These are phyloP conservation scores for Nudaria mundana DNA, from an alignment of 2,888 invertebrate genomes.

Conservation along the genomic window DNA sequence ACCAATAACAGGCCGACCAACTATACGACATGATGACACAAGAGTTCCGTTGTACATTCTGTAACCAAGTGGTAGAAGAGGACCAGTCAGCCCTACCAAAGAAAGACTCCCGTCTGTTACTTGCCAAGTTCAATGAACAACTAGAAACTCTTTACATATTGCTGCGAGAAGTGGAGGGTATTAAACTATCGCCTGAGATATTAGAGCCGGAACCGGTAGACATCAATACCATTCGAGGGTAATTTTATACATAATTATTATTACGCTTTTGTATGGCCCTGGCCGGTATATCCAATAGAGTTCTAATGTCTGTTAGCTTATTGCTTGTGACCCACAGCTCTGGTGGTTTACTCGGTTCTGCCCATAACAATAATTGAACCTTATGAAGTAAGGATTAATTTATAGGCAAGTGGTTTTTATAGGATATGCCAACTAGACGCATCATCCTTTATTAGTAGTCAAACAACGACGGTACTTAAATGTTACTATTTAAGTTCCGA, in stretches of 20 bases:
- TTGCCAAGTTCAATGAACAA: constrained; percentile 97
- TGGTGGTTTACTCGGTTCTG: no score
- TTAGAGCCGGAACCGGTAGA: constrained; percentile 97
- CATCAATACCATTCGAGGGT: constrained; percentile 91
- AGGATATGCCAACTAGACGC: no score
- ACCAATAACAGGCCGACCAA: constrained; percentile 86
- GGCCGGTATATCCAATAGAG: not conserved
- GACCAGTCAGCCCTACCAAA: constrained; percentile 96
- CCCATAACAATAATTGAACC: no score
- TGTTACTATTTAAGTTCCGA: no score
- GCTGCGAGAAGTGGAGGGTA: constrained; percentile 94
- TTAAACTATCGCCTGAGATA: constrained; percentile 95
- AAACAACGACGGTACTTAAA: no score
- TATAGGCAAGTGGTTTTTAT: no score
- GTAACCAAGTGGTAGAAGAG: constrained; percentile 94
- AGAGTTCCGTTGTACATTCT: constrained; percentile 95
- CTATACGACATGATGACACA: constrained; percentile 91
- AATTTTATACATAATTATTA: constrained; percentile 17
- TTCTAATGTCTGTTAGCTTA: no score
- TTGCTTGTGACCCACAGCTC: no score
- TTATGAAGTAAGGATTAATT: no score
- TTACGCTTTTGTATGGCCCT: not conserved
- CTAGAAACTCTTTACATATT: constrained; percentile 95
- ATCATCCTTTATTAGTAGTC: no score
- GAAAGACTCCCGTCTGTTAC: constrained; percentile 93